Base-by-base conservation (phyloP, 2,888 invertebrate species). In the Acanthosoma haemorrhoidale region DNA sequence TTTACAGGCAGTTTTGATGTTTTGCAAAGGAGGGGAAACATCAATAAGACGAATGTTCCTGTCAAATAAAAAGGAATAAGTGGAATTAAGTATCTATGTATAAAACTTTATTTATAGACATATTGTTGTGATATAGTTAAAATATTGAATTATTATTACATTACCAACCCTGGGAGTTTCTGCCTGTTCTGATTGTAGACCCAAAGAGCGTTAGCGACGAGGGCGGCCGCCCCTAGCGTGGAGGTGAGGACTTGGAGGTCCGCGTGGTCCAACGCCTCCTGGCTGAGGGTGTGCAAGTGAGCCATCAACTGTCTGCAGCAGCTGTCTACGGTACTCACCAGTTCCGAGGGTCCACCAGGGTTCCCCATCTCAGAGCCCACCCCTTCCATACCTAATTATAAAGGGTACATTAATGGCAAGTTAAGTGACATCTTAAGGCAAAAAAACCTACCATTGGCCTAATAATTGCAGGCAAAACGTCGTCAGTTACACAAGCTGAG, bases 221-320 rank as follows among this genome's bases (percentile, higher is more conserved):
- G 79, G 0, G 91, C 89, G 0, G 91, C 87, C 0, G 92, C 92
- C 0, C 92, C 92, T 6, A 92, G 85, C 0, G 92, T 90, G 0
- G 90, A 90, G 1, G 90, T 91, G 4, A 92, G 68, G n/a, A 76
- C 76, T 25, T 91, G 87, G 15, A 92, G 80, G 79, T 92, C 92
- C 0, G 92, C 92, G 77, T 92, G 92, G 81, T 92, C 92, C 15
- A 92, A 79, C 0, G 92, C 91, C 79, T 92, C 92, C 80, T 92
- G 92, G 0, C 89, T 90, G 8, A 92, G 78, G 38, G 87, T 83
- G 78, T 92, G 91, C 0, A 92, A 83, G 78, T 92, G 92, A 77
- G 90, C 91, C 76, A 89, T 78, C 11, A 92, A 79, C 74, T 88
- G 85, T 75, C 88, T 88, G 13, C 88, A 85, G 0, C 91, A 90